These are phyloP conservation scores for Microvelia longipes DNA, from an alignment of 1,140 invertebrate genomes.

Conservation along the genomic window DNA sequence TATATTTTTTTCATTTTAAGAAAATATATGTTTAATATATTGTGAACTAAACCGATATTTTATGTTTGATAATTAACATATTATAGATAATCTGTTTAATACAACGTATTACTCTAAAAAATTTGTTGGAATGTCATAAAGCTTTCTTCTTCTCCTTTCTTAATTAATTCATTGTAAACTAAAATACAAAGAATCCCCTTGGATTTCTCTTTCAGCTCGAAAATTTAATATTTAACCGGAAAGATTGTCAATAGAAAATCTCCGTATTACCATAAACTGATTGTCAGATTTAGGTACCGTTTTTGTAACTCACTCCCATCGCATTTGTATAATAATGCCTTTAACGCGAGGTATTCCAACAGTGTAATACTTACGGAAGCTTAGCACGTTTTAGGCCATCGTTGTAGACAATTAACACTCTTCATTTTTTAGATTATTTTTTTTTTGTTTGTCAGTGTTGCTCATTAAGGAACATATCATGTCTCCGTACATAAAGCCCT, in stretches of 20 bases:
- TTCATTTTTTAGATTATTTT: not conserved
- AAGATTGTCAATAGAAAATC: not conserved
- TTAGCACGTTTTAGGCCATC: not conserved
- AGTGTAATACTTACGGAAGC: not conserved
- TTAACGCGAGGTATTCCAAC: not conserved
- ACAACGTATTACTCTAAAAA: too few relatives aligned
- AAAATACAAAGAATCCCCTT: too few relatives aligned
- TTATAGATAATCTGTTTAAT: too few relatives aligned
- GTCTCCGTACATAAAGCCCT: not conserved
- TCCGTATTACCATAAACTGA: not conserved
- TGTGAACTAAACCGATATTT: too few relatives aligned
- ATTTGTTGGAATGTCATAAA: too few relatives aligned
- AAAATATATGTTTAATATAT: too few relatives aligned
- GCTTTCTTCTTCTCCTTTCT: too few relatives aligned
- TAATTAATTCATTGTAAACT: too few relatives aligned
- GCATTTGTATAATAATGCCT: not conserved
- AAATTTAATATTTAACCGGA: not conserved
- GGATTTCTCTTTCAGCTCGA: too few relatives aligned
- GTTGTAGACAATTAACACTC: not conserved
- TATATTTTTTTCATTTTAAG: too few relatives aligned
- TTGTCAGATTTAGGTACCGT: not conserved
- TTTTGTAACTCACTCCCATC: not conserved
- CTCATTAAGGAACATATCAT: not conserved
- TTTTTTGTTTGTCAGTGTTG: not conserved
- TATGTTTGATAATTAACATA: too few relatives aligned